Percentiles rank a stretch among this genome's conserved stretches.
These are phyloP conservation scores for Campoplex nolae DNA, from an alignment of 2,888 invertebrate genomes.

Conservation along the genomic window DNA sequence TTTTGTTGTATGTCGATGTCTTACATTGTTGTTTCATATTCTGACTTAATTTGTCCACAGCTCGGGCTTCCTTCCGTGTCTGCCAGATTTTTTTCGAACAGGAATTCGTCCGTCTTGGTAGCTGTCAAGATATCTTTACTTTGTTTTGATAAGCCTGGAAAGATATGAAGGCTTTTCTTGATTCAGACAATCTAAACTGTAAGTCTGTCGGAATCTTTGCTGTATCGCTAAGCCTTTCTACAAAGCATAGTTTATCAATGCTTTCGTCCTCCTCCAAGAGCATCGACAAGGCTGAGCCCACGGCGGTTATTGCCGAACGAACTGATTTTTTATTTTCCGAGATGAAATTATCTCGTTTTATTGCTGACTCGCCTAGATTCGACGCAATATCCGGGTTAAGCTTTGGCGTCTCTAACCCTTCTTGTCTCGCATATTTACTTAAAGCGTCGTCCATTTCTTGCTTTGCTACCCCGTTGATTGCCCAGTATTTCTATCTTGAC, in stretches of 20 bases:
- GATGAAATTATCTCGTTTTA: background rate
- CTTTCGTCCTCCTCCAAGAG: slow-evolving; percentile 42
- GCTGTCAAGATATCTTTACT: slow-evolving; percentile 4
- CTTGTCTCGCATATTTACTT: background rate
- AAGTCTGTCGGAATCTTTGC: slow-evolving; percentile 18
- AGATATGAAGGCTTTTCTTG: slow-evolving; percentile 14
- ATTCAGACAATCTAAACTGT: slow-evolving; percentile 3
- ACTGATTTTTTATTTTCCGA: background rate
- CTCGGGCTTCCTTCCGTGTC: slow-evolving; percentile 22
- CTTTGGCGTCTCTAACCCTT: background rate
- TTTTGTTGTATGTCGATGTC: background rate
- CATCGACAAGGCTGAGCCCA: slow-evolving; percentile 55
- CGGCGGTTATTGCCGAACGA: slow-evolving; percentile 33
- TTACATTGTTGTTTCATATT: slow-evolving; percentile 4
- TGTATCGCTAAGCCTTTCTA: background rate
- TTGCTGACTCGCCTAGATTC: background rate
- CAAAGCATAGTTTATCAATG: slow-evolving; percentile 13
- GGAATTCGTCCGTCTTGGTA: slow-evolving; percentile 1
- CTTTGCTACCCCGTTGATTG: slow-evolving; percentile 43
- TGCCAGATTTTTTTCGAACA: slow-evolving; percentile 2
- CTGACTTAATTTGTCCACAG: slow-evolving; percentile 23
- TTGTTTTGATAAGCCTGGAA: slow-evolving; percentile 19
- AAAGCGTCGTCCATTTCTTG: slow-evolving; percentile 38
- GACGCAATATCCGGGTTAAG: background rate
- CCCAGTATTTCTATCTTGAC: slow-evolving; percentile 62